A percentile compares a stretch with the other conserved stretches of the same genome.
Evolutionary conservation across 92 coral and sea anemone species (phyloP).

Genomic region (Epizoanthus ramosus): DNA sequence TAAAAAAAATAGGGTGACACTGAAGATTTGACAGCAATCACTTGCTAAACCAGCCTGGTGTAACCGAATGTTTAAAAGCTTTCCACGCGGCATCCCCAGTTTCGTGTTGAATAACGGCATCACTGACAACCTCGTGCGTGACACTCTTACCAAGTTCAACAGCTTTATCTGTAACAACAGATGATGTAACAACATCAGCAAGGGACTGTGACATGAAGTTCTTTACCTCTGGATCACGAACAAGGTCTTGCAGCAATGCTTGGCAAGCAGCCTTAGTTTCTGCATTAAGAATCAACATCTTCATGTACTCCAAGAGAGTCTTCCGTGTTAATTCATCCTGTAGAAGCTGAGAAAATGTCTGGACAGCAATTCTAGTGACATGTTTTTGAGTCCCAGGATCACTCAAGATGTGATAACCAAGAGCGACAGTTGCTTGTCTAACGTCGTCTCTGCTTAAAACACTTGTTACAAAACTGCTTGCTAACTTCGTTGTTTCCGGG

Average conservation of each 20-base stretch:
- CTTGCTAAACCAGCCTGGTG: constrained; percentile 87
- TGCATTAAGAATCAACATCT: constrained; percentile 75
- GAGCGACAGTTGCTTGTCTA: constrained; percentile 65
- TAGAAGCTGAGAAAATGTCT: constrained; percentile 62
- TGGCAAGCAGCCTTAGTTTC: constrained; percentile 76
- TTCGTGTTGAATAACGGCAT: constrained; percentile 76
- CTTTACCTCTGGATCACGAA: constrained; percentile 78
- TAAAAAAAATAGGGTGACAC: neutral
- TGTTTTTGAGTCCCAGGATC: constrained; percentile 78
- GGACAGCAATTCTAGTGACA: constrained; percentile 76
- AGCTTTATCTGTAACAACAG: constrained; percentile 83
- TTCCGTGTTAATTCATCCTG: constrained; percentile 61
- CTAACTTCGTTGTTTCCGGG: constrained; percentile 83
- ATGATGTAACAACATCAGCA: constrained; percentile 81
- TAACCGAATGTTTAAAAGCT: constrained; percentile 78
- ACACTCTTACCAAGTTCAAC: constrained; percentile 85
- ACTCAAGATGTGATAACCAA: constrained; percentile 71
- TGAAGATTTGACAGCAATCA: neutral
- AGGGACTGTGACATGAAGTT: constrained; percentile 85
- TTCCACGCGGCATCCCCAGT: constrained; percentile 97
- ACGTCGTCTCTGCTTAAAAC: constrained; percentile 89
- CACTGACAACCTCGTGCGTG: constrained; percentile 88
- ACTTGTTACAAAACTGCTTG: constrained; percentile 79
- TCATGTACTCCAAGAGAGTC: constrained; percentile 66
- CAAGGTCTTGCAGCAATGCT: constrained; percentile 61